A percentile compares a stretch with the other conserved stretches of the same genome.
These are phyloP conservation scores for Phrynocephalus vlangalii DNA, from an alignment of 2,797 vertebrate genomes.

Conservation along the genomic window DNA sequence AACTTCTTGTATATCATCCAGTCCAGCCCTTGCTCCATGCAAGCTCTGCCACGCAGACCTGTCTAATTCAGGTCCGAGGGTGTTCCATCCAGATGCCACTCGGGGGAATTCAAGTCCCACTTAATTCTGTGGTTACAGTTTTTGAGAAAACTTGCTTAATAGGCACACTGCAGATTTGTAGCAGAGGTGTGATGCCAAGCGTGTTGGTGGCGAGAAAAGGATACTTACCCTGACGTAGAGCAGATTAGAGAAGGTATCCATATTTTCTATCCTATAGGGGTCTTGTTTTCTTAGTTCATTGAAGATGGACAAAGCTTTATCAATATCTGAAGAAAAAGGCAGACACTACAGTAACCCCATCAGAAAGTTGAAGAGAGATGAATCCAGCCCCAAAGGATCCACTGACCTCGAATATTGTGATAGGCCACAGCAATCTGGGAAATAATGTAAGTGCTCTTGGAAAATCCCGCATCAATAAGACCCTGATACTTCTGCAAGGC, in stretches of 20 bases:
- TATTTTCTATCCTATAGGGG: slow-evolving; percentile 98
- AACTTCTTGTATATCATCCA: too few species aligned
- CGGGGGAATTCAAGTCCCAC: background rate
- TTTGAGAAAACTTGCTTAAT: background rate
- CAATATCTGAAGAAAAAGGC: slow-evolving; percentile 87
- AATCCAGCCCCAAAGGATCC: background rate
- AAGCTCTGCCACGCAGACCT: too few species aligned
- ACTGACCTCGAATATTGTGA: slow-evolving; percentile 96
- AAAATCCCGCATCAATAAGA: slow-evolving; percentile 96
- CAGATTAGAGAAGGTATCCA: slow-evolving; percentile 99
- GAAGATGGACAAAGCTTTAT: slow-evolving; percentile 96
- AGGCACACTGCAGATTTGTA: background rate
- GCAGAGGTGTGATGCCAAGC: background rate
- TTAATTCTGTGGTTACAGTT: background rate
- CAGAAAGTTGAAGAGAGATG: slow-evolving; percentile 22
- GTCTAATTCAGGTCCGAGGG: too few species aligned
- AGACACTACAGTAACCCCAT: slow-evolving; percentile 31
- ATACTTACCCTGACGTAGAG: slow-evolving; percentile 93
- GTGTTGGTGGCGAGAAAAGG: slow-evolving; percentile 27
- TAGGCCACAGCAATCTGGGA: slow-evolving; percentile 99
- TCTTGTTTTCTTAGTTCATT: slow-evolving; percentile 95
- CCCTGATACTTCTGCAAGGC: slow-evolving; percentile 97
- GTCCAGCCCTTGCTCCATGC: too few species aligned
- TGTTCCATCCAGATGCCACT: background rate
- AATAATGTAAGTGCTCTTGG: slow-evolving; percentile 98